These are phyloP conservation scores for Mungos mungo DNA, from an alignment of 2,113 vertebrate genomes.

Conservation along the genomic window DNA sequence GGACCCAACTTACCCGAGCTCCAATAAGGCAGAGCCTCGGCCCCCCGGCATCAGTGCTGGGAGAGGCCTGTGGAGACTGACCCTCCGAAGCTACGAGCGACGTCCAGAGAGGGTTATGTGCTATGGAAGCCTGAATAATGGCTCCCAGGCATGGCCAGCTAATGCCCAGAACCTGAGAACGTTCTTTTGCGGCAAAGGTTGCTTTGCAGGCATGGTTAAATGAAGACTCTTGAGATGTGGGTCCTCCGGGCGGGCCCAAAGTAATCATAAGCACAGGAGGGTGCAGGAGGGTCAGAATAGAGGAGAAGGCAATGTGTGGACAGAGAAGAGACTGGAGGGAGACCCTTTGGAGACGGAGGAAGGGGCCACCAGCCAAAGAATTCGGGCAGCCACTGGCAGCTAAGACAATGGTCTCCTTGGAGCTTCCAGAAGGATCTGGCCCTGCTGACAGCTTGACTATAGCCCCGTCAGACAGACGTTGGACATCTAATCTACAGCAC, in stretches of 20 bases:
- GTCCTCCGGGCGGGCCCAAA: background rate
- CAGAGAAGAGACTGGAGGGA: background rate
- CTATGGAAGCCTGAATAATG: background rate
- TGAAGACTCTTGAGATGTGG: background rate
- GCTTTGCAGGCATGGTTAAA: background rate
- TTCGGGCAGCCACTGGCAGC: background rate
- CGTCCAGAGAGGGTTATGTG: background rate
- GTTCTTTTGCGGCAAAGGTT: background rate
- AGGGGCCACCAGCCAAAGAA: background rate
- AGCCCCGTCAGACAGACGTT: background rate
- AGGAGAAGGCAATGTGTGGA: background rate
- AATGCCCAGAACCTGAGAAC: background rate
- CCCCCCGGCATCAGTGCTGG: rapidly evolving
- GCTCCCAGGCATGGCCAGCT: background rate
- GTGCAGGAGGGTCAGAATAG: background rate
- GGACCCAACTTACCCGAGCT: background rate
- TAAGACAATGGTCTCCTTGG: background rate
- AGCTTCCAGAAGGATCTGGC: background rate
- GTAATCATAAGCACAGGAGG: background rate
- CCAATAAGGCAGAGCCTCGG: background rate
- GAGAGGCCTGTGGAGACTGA: background rate
- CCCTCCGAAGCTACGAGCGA: background rate
- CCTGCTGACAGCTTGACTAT: background rate
- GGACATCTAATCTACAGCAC: background rate
- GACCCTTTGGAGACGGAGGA: background rate